Evolutionary conservation across 2,888 invertebrate genomes (phyloP).

Genomic region (Petrolisthes cinctipes): DNA sequence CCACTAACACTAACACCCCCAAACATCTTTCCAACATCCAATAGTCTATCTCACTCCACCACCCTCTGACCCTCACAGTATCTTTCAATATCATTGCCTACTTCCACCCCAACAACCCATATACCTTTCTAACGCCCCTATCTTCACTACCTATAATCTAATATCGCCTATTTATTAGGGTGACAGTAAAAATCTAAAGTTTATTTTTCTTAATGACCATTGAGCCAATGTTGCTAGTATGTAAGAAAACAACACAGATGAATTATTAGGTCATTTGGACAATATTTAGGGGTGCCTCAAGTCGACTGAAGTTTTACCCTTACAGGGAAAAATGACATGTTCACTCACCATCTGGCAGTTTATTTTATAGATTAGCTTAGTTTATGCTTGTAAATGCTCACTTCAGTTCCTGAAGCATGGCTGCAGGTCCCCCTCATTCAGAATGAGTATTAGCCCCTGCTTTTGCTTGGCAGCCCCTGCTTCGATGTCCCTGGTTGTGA

Average conservation of each 20-base stretch:
- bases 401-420: conserved; percentile 1
- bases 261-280: neutral
- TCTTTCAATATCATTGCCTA: too few species aligned
- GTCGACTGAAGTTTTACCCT: too few species aligned
- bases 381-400: neutral
- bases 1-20: too few species aligned
- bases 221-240: neutral
- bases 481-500: neutral
- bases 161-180: too few species aligned
- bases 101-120: too few species aligned
- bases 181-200: neutral
- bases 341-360: neutral
- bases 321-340: neutral
- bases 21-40: too few species aligned
- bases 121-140: too few species aligned
- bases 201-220: neutral
- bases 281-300: neutral
- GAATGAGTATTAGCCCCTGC: neutral
- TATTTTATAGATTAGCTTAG: neutral
- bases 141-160: too few species aligned
- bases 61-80: too few species aligned
- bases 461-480: neutral
- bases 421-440: neutral
- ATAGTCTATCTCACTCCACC: too few species aligned
- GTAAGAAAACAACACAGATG: neutral